Evolutionary conservation across 2,797 vertebrate genomes (phyloP).

Genomic region (Anguilla pacifica): DNA sequence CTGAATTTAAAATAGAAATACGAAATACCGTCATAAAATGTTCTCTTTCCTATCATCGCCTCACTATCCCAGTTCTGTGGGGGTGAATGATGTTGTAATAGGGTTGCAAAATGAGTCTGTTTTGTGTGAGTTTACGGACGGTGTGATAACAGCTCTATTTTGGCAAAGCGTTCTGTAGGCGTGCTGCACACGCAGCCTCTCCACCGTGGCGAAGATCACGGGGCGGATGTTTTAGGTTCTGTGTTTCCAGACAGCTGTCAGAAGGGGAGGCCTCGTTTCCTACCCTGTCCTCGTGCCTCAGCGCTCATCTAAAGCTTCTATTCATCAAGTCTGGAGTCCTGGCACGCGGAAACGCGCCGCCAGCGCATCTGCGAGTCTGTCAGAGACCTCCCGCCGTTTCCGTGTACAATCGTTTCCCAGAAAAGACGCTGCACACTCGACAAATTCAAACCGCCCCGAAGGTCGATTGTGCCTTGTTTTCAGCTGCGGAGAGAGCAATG

Average conservation of each 20-base stretch:
- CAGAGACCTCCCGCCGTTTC: not conserved
- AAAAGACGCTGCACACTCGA: not conserved
- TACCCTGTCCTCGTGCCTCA: not conserved
- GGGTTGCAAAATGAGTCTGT: not conserved
- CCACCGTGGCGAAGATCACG: not conserved
- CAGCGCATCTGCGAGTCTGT: not conserved
- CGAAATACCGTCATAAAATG: not conserved
- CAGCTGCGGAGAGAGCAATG: not conserved
- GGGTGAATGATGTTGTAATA: not conserved
- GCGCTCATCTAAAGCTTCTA: not conserved
- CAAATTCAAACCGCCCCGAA: not conserved
- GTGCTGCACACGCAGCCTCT: not conserved
- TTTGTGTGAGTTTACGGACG: not conserved
- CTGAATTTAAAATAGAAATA: not conserved
- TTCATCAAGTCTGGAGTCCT: not conserved
- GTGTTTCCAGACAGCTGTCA: not conserved
- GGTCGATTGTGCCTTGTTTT: not conserved
- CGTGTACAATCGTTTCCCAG: not conserved
- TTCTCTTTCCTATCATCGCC: not conserved
- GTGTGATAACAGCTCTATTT: not conserved
- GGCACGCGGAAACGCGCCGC: not conserved
- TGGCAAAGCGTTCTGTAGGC: not conserved
- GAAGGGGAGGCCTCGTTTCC: not conserved
- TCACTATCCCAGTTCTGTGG: not conserved
- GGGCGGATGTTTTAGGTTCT: not conserved